phyloP scores from a whole-genome alignment of 2,888 invertebrate genomes.

The Leptarthrus brevirostris region DNA sequence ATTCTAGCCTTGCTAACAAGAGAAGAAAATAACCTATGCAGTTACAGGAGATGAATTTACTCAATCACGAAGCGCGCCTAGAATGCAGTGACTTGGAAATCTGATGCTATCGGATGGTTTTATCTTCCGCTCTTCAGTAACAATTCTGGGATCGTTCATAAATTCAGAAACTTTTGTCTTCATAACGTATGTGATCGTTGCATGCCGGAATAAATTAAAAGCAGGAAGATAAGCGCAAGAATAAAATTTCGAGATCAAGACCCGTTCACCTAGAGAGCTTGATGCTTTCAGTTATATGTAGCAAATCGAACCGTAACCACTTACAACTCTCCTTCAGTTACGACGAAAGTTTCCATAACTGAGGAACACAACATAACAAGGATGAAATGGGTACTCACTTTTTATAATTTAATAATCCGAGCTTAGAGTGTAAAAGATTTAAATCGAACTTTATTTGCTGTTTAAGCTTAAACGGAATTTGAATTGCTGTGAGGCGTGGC shows the following conservation, averaged over 20 bases:
- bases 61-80: not conserved
- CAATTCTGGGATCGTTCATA: constrained; percentile 1
- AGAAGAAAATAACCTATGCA: not conserved
- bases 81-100: not conserved
- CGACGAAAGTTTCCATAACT: too few species aligned
- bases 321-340: too few species aligned
- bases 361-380: too few species aligned
- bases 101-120: not conserved
- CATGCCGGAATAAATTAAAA: constrained; percentile 36
- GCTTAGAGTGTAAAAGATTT: too few species aligned
- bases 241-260: constrained; percentile 6
- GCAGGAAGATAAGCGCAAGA: constrained; percentile 15
- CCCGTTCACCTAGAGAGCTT: not conserved
- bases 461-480: not conserved
- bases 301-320: too few species aligned
- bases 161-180: not conserved
- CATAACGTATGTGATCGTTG: not conserved
- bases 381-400: too few species aligned
- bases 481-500: too few species aligned
- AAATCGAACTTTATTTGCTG: too few species aligned
- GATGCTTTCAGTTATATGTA: not conserved
- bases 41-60: not conserved
- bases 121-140: not conserved
- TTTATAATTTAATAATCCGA: too few species aligned
- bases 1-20: not conserved